phyloP scores from a whole-genome alignment of 2,888 invertebrate genomes.

The Plebejus argus region DNA sequence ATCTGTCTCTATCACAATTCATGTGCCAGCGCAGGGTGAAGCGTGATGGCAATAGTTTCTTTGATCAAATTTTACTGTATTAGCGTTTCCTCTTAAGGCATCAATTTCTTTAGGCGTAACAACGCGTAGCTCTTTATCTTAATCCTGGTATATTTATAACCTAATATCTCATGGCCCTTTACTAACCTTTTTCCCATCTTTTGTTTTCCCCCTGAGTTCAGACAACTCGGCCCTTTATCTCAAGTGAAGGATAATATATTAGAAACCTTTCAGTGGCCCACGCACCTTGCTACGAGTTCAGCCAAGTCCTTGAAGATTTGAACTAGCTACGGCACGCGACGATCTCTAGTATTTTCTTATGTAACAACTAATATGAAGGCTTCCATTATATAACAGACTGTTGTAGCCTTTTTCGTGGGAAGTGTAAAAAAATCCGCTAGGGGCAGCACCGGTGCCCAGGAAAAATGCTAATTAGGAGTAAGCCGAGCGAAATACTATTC shows the following conservation, averaged over 20 bases:
- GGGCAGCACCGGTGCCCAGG: too few species aligned
- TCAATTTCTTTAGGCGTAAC: neutral
- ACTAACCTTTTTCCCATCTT: slow-evolving; percentile 10
- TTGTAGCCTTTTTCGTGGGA: too few species aligned
- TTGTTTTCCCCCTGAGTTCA: neutral
- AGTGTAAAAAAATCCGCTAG: too few species aligned
- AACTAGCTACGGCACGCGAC: neutral
- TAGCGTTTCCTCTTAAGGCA: too few species aligned
- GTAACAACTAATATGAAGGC: neutral
- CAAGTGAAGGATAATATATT: slow-evolving; percentile 6
- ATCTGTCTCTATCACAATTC: too few species aligned
- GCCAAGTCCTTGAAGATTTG: neutral
- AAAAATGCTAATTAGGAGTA: too few species aligned
- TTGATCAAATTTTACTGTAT: too few species aligned
- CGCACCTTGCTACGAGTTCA: neutral
- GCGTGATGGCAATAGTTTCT: too few species aligned
- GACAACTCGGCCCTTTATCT: slow-evolving; percentile 7
- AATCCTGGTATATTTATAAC: slow-evolving; percentile 8
- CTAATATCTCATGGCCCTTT: slow-evolving; percentile 3
- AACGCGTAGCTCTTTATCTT: neutral
- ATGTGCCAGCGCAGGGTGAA: too few species aligned
- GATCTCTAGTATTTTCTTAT: neutral
- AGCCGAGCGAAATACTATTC: too few species aligned
- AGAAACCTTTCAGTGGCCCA: slow-evolving; percentile 8
- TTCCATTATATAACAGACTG: neutral